Evolutionary conservation across 1,140 invertebrate genomes (phyloP), one percentile per base, ranked within the genome.

Genomic region (Temnothorax longispinosus): DNA sequence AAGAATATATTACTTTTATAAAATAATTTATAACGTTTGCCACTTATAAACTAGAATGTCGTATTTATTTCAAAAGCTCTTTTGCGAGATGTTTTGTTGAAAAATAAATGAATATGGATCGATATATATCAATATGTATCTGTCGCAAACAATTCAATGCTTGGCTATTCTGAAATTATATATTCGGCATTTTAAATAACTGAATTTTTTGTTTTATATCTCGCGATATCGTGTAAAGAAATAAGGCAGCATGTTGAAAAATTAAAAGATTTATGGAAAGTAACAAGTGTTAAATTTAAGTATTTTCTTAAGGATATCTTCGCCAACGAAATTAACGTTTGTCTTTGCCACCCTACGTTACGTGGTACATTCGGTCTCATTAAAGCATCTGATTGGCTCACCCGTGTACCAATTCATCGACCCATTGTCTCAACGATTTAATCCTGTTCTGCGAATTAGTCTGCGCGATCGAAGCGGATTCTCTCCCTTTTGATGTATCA

Each of bases 381-480:
- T 44, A n/a, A 60, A 74, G 7, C 38, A 69, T 60, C 67, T 35
- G 67, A 72, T 82, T 72, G 38, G 41, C 7, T n/a, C 7, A 38
- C 11, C 44, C 38, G 27, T 74, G 41, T 47, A 41, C 54, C 77
- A 56, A 81, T 81, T 81, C 64, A 47, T 81, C 77, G 47, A 82
- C 15, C 18, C 27, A 82, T 84, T 84, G 41, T 84, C 80, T 60
- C 27, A n/a, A 11, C 41, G 41, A 84, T 60, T 84, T 60, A 60
- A 84, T 62, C 54, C 32, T 56, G 15, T 47, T 75, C 69, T 75
- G 27, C n/a, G 80, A 84, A 84, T 84, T 60, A 84, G 18, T 75
- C 13, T 13, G 15, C 27, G 52, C 54, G 54, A 84, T 75, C 80
- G 54, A 84, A 75, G 0, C 44, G 32, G 56, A 65, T 69, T 81